Evolutionary conservation across 2,113 vertebrate genomes (phyloP).

Genomic region (Esox niger): DNA sequence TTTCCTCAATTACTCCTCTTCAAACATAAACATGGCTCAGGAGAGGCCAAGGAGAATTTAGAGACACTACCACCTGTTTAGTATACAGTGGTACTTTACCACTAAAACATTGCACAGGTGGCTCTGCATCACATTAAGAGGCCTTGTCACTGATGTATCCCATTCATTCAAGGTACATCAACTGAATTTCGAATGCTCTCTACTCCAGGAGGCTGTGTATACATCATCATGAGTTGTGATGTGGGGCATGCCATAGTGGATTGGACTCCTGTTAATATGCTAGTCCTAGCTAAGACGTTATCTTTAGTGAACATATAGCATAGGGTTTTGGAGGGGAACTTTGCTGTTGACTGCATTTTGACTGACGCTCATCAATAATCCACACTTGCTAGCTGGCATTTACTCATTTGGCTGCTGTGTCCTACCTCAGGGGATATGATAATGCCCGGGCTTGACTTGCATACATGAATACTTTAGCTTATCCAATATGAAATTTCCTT

Average conservation of each 20-base stretch:
- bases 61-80: not conserved
- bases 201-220: not conserved
- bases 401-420: not conserved
- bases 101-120: not conserved
- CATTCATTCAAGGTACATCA: slow-evolving; percentile 4
- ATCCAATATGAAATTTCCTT: not conserved
- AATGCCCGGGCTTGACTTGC: not conserved
- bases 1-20: not conserved
- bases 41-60: not conserved
- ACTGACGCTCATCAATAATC: not conserved
- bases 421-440: not conserved
- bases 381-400: not conserved
- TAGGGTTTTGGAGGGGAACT: not conserved
- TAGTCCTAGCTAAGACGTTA: not conserved
- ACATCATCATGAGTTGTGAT: not conserved
- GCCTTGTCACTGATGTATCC: slow-evolving; percentile 8
- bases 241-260: not conserved
- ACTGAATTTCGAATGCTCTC: not conserved
- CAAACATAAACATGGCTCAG: not conserved
- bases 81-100: not conserved
- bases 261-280: not conserved
- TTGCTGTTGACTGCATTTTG: not conserved
- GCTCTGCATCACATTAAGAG: not conserved
- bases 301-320: not conserved
- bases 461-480: not conserved